Conservation (phyloP, 2,113 vertebrate genomes). For the pig (Sus scrofa) region DNA sequence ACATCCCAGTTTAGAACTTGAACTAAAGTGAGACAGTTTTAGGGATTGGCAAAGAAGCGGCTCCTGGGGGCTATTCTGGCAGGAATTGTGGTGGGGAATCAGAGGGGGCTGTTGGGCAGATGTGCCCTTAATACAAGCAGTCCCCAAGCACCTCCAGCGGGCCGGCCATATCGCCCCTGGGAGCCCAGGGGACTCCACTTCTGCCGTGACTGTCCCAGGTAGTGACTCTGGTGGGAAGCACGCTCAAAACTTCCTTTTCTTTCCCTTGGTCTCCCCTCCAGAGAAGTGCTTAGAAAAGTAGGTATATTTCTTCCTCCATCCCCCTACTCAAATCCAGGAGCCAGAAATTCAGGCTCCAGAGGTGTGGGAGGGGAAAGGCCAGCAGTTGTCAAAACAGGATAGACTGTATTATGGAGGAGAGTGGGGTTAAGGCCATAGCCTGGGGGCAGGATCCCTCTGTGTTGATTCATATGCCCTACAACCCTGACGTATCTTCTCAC, state of each 20-base stretch:
- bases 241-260: not conserved
- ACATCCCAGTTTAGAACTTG: not conserved
- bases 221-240: not conserved
- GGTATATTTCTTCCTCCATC: not conserved
- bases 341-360: conserved; percentile 22
- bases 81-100: not conserved
- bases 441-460: not conserved
- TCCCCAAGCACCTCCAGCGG: not conserved
- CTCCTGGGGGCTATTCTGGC: not conserved
- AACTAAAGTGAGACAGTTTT: not conserved
- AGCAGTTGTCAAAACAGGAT: not conserved
- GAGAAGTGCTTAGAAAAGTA: conserved; percentile 2
- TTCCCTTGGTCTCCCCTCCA: not conserved
- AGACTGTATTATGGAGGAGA: not conserved
- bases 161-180: not conserved
- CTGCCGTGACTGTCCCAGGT: not conserved
- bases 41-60: not conserved
- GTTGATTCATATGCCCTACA: not conserved
- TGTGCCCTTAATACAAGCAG: not conserved
- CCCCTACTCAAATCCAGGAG: not conserved
- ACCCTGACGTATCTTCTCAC: not conserved
- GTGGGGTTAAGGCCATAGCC: not conserved
- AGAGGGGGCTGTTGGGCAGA: not conserved
- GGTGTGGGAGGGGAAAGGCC: not conserved
- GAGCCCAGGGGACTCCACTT: not conserved